phyloP scores from a whole-genome alignment of 2,113 vertebrate genomes.

The Puffinus mauretanicus region DNA sequence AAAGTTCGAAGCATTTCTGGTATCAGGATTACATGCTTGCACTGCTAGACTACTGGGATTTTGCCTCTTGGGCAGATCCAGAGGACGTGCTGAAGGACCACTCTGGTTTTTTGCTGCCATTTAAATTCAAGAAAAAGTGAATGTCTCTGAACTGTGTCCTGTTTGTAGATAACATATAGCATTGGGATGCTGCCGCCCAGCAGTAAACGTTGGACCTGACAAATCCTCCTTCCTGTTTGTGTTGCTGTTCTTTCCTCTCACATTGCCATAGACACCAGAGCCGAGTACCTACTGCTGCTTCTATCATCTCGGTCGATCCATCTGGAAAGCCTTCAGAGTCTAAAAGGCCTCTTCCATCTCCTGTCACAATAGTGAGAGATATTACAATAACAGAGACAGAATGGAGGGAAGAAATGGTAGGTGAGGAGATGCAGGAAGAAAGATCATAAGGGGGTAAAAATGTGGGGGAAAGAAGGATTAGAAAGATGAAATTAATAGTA shows the following conservation, averaged over 20 bases:
- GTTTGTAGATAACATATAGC: not conserved
- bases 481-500: not conserved
- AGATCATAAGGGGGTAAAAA: not conserved
- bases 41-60: not conserved
- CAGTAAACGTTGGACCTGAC: not conserved
- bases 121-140: not conserved
- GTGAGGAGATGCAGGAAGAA: not conserved
- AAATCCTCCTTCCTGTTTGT: not conserved
- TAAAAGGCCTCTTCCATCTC: not conserved
- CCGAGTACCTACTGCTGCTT: not conserved
- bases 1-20: not conserved
- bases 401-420: not conserved
- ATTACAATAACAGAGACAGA: not conserved
- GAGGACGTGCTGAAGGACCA: not conserved
- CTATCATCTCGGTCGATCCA: not conserved
- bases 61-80: not conserved
- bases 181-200: fast-evolving
- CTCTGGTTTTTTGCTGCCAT: not conserved
- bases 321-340: not conserved
- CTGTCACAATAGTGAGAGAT: not conserved
- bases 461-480: not conserved
- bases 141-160: not conserved
- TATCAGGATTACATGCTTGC: not conserved
- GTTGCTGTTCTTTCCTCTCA: not conserved
- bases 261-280: not conserved